Percentiles rank a stretch among this genome's conserved stretches.
These are phyloP conservation scores for Pagetopsis macropterus DNA, from an alignment of 2,797 vertebrate species.

Conservation along the genomic window DNA sequence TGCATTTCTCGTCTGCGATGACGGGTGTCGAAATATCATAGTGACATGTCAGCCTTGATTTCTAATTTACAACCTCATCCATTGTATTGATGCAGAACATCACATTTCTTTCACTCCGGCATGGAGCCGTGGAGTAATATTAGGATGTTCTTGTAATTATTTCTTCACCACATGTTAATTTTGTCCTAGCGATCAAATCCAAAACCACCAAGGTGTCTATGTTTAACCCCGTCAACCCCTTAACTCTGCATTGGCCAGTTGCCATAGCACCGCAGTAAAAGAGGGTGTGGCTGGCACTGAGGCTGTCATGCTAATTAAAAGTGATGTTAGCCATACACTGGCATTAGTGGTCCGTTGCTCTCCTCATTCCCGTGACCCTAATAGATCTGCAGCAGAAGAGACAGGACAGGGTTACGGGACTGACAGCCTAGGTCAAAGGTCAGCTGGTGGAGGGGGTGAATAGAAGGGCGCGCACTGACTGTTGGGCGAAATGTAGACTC, in stretches of 20 bases:
- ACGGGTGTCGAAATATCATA: slow-evolving; percentile 44
- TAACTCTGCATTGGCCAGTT: slow-evolving; percentile 50
- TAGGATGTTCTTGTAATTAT: slow-evolving; percentile 6
- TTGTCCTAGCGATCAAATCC: slow-evolving; percentile 17
- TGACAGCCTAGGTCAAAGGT: slow-evolving; percentile 69
- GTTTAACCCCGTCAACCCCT: slow-evolving; percentile 49
- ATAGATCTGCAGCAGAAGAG: slow-evolving; percentile 45
- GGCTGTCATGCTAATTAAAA: slow-evolving; percentile 78
- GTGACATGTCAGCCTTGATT: slow-evolving; percentile 45
- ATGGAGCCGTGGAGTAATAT: not conserved
- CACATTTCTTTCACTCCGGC: not conserved
- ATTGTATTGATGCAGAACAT: slow-evolving; percentile 9
- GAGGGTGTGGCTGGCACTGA: slow-evolving; percentile 40
- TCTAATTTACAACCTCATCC: slow-evolving; percentile 39
- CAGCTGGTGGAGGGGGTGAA: slow-evolving; percentile 26
- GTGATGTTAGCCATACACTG: slow-evolving; percentile 71
- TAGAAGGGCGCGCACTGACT: slow-evolving; percentile 33
- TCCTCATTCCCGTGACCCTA: slow-evolving; percentile 61
- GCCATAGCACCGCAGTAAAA: slow-evolving; percentile 49
- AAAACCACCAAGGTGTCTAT: slow-evolving; percentile 20
- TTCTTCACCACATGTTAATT: slow-evolving; percentile 26
- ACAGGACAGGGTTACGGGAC: slow-evolving; percentile 44
- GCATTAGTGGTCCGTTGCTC: slow-evolving; percentile 66
- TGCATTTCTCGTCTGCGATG: slow-evolving; percentile 37
- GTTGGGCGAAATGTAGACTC: slow-evolving; percentile 55